Evolutionary conservation across 35 echinoderm and acorn worm species (phyloP), one percentile per base, ranked within the genome.

Genomic region (Diadema setosum): DNA sequence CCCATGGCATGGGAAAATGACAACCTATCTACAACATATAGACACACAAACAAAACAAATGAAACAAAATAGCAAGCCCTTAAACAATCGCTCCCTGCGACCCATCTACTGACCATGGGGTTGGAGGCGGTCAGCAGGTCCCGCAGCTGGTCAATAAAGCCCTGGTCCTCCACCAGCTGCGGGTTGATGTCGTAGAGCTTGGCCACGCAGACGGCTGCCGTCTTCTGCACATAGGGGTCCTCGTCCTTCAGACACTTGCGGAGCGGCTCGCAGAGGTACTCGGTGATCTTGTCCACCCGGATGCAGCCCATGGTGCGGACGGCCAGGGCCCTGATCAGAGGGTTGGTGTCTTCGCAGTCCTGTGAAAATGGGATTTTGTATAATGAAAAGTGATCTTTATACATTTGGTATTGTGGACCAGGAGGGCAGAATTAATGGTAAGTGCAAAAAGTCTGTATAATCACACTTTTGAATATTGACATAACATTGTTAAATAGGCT

Each of bases 261-360:
- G 60, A 98, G 86, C 8, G 96, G 96, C 45, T 98, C 96, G 42
- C 96, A 98, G 15, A 98, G 92, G 89, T 98, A 98, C 34, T 94
- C 96, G 2, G 96, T 98, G 88, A 98, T 98, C 82, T 98, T 98
- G 45, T 98, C 96, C 65, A 98, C 96, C 6, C 96, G 85, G 70
- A 98, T 98, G 82, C 96, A 98, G 34, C 96, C 96, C 96, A 98
- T 98, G 92, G 96, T 98, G 43, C 96, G 82, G 39, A 98, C 96
- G 20, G 96, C 96, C 23, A 98, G 85, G 31, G 96, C 96, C 20
- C 92, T 82, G 83, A 98, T 98, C 57, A 94, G 70, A 24, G 96
- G 92, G 63, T 98, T 98, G 30, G 96, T 48, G 60, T 98, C 96
- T 36, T 98, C 96, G 80, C 96, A 98, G 58, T 98, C 96, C 96